Conservation (phyloP, 2,797 vertebrate species). For the Taeniopygia guttata region DNA sequence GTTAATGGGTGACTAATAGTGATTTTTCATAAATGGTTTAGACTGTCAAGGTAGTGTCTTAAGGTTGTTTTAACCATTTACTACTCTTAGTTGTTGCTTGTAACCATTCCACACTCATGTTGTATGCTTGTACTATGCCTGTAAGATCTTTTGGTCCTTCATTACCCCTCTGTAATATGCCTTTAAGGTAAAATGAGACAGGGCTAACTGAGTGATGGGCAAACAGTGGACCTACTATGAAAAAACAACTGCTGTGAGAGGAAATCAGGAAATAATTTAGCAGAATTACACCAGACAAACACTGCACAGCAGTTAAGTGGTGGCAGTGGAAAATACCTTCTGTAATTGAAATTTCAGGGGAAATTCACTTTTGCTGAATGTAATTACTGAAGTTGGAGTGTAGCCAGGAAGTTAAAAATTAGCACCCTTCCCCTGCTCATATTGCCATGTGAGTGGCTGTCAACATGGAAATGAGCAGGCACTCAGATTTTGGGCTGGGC, state of each 20-base stretch:
- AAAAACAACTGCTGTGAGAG: constrained; percentile 22
- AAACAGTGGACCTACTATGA: constrained; percentile 38
- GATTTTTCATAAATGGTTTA: constrained; percentile 43
- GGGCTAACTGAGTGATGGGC: constrained; percentile 25
- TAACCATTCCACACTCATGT: not conserved
- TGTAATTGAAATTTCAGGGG: constrained; percentile 62
- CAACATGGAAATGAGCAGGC: not conserved
- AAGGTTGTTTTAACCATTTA: constrained; percentile 30
- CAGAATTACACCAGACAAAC: constrained; percentile 22
- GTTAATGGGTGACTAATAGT: constrained; percentile 47
- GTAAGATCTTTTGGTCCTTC: not conserved
- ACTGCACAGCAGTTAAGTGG: constrained; percentile 28
- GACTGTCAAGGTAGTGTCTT: constrained; percentile 10
- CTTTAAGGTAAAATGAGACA: constrained; percentile 18
- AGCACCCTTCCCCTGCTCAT: not conserved
- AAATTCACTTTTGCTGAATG: constrained; percentile 51
- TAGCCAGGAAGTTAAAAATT: constrained; percentile 49
- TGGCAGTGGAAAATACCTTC: constrained; percentile 62
- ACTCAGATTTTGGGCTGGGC: not conserved
- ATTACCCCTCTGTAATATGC: not conserved
- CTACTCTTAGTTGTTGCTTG: not conserved
- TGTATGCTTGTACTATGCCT: not conserved
- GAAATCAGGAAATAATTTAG: constrained; percentile 52
- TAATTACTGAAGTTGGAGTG: constrained; percentile 52
- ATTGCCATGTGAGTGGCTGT: not conserved